Base-by-base conservation (phyloP, 2,888 invertebrate species). In the Tridacna crocea region DNA sequence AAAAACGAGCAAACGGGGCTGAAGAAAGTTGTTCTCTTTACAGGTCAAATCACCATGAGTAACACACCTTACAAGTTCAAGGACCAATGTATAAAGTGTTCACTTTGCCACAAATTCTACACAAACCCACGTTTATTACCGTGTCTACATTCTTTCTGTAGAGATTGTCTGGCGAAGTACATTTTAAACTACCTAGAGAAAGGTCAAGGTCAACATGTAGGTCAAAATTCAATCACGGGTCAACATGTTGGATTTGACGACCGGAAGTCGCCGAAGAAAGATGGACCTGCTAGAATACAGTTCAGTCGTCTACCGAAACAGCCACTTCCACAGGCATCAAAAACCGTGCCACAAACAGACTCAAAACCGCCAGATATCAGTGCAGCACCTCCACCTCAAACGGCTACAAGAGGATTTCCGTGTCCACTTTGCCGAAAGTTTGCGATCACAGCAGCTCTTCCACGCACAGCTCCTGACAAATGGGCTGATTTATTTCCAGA, bases 71-170 rank as follows among this genome's bases (percentile, higher is more conserved):
- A 85, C 65, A 27, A 74, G 74, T 83, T 87, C 72, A 60, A 79
- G 15, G 89, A 87, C 27, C 81, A 82, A 19, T 63, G 68, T 70
- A 83, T 89, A 0, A 85, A 81, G 47, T 89, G 89, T 80, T 77
- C 83, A 19, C 24, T 88, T 12, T 89, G 89, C 75, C 78, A 76
- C 4, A 88, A 88, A 47, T 75, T 77, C 68, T 87, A 82, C 66
- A 84, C 75, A 6, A 74, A 80, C 13, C 89, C 89, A 17, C 82
- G 88, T 3, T 77, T 83, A 6, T 55, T 89, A 13, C 87, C 88
- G 4, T 89, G 89, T 63, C 83, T 89, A 0, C 89, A 89, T 78
- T 88, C 88, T 0, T 89, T 84, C 79, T 89, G 89, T 58, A 74
- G 77, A 11, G 78, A 75, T 22, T 89, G 89, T 72, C 78, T 89